phyloP scores from a whole-genome alignment of 2,797 vertebrate species.

The Ceyx erithaca region DNA sequence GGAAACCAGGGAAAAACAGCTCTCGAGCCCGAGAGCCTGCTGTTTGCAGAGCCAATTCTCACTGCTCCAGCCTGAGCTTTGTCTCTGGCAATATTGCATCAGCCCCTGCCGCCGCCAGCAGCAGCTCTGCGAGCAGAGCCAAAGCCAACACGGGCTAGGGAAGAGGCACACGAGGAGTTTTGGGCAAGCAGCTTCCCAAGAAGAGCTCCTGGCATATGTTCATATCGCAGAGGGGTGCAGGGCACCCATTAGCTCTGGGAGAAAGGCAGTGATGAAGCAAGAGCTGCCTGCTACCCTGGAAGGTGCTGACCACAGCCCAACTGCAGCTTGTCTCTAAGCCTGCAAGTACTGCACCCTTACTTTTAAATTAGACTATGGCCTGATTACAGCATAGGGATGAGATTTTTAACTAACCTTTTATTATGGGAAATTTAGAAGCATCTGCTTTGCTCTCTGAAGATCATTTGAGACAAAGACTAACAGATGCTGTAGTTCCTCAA shows the following conservation, averaged over 20 bases:
- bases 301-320: not conserved
- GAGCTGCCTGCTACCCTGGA: not conserved
- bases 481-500: slow-evolving; percentile 48
- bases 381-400: slow-evolving; percentile 24
- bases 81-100: slow-evolving; percentile 15
- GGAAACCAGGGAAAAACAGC: not conserved
- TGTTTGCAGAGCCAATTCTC: not conserved
- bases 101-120: not conserved
- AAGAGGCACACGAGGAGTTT: not conserved
- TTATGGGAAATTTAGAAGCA: slow-evolving; percentile 18
- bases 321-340: not conserved
- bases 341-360: not conserved
- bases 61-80: not conserved
- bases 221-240: not conserved
- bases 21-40: not conserved
- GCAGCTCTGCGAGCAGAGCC: not conserved
- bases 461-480: slow-evolving; percentile 44
- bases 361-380: not conserved
- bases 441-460: slow-evolving; percentile 42
- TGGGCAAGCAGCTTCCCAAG: not conserved
- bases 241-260: not conserved
- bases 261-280: not conserved
- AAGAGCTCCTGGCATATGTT: not conserved
- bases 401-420: slow-evolving; percentile 37
- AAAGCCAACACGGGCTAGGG: not conserved